Conservation (phyloP, 1,140 invertebrate species). For the Nixonia krombeini region DNA sequence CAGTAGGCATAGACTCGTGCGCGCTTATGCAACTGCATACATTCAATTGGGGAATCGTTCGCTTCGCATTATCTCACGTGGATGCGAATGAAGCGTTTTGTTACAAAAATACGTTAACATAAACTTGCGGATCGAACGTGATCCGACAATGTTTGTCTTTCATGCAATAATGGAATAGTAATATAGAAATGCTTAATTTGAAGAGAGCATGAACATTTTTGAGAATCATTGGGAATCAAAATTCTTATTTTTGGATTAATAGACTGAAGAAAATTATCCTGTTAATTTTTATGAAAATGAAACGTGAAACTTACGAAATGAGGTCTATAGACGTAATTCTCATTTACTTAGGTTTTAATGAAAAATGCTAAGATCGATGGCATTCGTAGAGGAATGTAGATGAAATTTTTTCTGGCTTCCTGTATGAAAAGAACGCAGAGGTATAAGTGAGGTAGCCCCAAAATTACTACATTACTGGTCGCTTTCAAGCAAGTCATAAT, state of each 20-base stretch:
- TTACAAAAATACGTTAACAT: too few relatives aligned
- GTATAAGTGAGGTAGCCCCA: background rate
- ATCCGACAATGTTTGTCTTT: too few relatives aligned
- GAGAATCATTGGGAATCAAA: too few relatives aligned
- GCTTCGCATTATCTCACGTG: background rate
- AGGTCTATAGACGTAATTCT: constrained; percentile 32
- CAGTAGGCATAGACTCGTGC: background rate
- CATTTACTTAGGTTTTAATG: constrained; percentile 29
- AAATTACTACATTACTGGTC: background rate
- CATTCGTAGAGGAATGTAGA: constrained; percentile 6
- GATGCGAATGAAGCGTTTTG: too few relatives aligned
- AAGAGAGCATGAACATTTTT: too few relatives aligned
- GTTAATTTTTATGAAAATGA: constrained; percentile 12
- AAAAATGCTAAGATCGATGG: constrained; percentile 10
- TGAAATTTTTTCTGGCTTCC: constrained; percentile 14
- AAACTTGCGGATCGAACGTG: too few relatives aligned
- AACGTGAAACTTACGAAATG: constrained; percentile 23
- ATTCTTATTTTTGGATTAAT: too few relatives aligned
- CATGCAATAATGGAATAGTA: too few relatives aligned
- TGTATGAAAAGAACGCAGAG: background rate
- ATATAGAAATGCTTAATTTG: too few relatives aligned
- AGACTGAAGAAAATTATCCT: too few relatives aligned
- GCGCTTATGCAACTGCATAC: background rate
- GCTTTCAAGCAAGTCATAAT: too few relatives aligned
- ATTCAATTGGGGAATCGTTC: background rate